Evolutionary conservation across 2,888 invertebrate genomes (phyloP), one percentile per base, ranked within the genome.

Genomic region (Nasonia oneida): DNA sequence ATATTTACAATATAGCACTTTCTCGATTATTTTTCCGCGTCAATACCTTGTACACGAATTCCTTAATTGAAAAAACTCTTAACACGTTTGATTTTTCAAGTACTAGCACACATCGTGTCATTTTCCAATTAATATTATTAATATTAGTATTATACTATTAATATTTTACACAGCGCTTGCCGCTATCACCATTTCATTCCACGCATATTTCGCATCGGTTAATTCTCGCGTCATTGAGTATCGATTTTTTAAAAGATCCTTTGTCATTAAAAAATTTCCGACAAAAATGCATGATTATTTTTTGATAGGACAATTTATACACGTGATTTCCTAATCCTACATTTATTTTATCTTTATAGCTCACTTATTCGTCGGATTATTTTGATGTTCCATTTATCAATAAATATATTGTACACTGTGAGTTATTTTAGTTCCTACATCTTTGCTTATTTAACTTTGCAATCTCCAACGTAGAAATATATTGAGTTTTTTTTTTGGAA

Each of bases 391-490:
- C 81, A 83, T 84, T 87, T 70, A 82, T 75, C 47, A 61, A 74
- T 86, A 84, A 57, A 64, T 82, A 84, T 75, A 88, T 84, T 87
- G 70, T 87, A 88, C 88, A 87, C 47, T 88, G 88, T 81, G 78
- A 83, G 64, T 83, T 79, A 86, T 71, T 53, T 74, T 53, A 79
- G 76, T 83, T 81, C 50, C 71, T 84, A 78, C 70, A 57, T n/a
- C 57, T 78, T 73, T 37, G 74, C 39, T 73, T 61, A 78, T 33
- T 29, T 84, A 75, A 81, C 57, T 85, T 78, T 78, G 61, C 81
- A 61, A 74, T 88, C 81, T 88, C 86, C 89, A 90, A 90, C 89
- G 90, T 91, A 91, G 90, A 91, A 91, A 91, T 91, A 91, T 91
- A 91, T 90, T 89, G 85, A 88, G 84, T 88, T 89, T 87, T 88